Conservation (phyloP, 2,113 vertebrate species). For the Vulpes lagopus region DNA sequence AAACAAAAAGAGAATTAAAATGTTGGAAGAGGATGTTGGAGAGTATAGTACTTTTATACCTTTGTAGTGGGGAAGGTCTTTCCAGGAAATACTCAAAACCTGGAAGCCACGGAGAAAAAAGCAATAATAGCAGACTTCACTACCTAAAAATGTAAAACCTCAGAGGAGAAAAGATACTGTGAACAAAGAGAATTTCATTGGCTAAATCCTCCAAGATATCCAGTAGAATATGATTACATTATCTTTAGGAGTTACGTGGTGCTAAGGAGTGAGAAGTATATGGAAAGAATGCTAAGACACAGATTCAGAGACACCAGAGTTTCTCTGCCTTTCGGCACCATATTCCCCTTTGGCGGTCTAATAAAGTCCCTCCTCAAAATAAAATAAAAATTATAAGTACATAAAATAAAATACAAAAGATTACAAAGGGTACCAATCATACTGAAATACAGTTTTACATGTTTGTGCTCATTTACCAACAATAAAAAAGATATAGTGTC, state of each 20-base stretch:
- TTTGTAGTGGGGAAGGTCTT: not conserved
- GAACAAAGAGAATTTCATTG: not conserved
- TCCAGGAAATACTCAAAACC: conserved; percentile 25
- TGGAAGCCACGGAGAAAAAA: not conserved
- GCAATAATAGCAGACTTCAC: not conserved
- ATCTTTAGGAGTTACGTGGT: not conserved
- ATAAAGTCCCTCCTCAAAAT: not conserved
- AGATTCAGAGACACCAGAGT: not conserved
- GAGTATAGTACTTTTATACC: not conserved
- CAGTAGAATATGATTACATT: not conserved
- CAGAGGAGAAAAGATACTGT: not conserved
- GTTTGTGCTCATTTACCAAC: not conserved
- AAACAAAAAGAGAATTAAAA: conserved; percentile 32
- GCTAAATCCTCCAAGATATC: not conserved
- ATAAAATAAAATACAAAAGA: not conserved
- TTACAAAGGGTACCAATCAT: not conserved
- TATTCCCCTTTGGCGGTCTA: not conserved
- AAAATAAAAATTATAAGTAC: not conserved
- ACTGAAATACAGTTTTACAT: not conserved
- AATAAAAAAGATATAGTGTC: not conserved
- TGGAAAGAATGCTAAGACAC: not conserved
- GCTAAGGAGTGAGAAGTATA: not conserved
- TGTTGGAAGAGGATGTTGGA: conserved; percentile 7
- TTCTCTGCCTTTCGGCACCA: not conserved
- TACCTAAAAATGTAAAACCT: not conserved